Base-by-base conservation (phyloP, 2,797 vertebrate genomes). In the Acanthopagrus latus region DNA sequence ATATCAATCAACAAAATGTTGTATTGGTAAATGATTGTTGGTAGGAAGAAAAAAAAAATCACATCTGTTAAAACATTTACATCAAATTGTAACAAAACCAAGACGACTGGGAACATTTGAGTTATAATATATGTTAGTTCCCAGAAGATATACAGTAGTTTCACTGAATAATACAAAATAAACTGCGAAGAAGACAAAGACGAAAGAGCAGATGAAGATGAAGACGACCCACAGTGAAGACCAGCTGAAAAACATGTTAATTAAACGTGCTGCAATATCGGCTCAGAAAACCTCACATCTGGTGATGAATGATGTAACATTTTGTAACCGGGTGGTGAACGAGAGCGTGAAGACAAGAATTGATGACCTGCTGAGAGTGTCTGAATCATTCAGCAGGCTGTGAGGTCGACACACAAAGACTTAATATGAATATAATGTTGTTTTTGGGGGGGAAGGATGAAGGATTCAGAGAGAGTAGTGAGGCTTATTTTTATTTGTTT, bases 271-370 rank as follows among this genome's bases (percentile, higher is more conserved):
- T 57, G 5, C 14, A 78, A 16, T 48, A 0, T 38, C 46, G 20
- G 12, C n/a, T 58, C 43, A 7, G 50, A 62, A 55, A 70, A 1
- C 7, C 2, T 3, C 60, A 16, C 29, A 76, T 38, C 10, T 23
- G 50, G 20, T 16, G 44, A 25, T 46, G 16, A 21, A 23, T 83
- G 81, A 81, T 69, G 59, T 44, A 77, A 80, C 33, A 59, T 51
- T 50, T 20, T 80, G 74, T 44, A 86, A 84, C 21, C 38, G 9
- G 46, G 54, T 65, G 38, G 44, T 52, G 25, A 54, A 51, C 7
- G 0, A 7, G 43, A 29, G 55, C 10, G 5, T 70, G n/a, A 51
- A 59, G 80, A 54, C 64, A 62, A 51, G 33, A 18, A 23, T n/a
- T 48, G 5, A 20, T 62, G 43, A 41, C 47, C n/a, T 27, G 25